Evolutionary conservation across 2,113 vertebrate genomes (phyloP).

Genomic region (Lepidothrix coronata): DNA sequence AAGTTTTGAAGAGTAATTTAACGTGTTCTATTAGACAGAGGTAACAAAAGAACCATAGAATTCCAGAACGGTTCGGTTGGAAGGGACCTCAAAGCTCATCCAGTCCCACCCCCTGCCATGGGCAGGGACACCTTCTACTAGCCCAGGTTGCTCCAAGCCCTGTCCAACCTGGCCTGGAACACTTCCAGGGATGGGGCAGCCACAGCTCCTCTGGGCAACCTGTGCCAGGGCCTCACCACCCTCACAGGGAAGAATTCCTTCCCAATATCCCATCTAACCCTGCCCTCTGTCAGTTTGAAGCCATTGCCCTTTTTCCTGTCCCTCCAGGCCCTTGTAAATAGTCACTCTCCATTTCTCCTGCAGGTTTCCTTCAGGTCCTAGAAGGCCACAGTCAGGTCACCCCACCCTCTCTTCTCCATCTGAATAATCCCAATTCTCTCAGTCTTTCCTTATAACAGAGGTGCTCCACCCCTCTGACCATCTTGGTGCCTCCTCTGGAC

Average conservation of each 20-base stretch:
- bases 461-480: neutral
- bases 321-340: too few species aligned
- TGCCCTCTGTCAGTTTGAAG: neutral
- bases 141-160: neutral
- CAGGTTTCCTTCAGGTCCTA: neutral
- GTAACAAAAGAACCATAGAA: neutral
- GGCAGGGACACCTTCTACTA: neutral
- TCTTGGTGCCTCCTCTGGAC: neutral
- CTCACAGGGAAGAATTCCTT: neutral
- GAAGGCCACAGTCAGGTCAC: neutral
- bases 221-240: neutral
- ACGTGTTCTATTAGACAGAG: fast-evolving
- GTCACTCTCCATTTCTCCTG: neutral
- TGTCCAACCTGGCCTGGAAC: neutral
- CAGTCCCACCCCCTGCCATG: neutral
- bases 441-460: neutral
- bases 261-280: neutral
- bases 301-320: fast-evolving
- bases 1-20: neutral
- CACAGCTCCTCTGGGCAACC: neutral
- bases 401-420: neutral
- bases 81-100: neutral
- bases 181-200: neutral
- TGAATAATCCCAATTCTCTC: neutral
- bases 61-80: neutral